These are phyloP conservation scores for Drosophila bunnanda DNA, from an alignment of 2,888 invertebrate species.

Conservation along the genomic window DNA sequence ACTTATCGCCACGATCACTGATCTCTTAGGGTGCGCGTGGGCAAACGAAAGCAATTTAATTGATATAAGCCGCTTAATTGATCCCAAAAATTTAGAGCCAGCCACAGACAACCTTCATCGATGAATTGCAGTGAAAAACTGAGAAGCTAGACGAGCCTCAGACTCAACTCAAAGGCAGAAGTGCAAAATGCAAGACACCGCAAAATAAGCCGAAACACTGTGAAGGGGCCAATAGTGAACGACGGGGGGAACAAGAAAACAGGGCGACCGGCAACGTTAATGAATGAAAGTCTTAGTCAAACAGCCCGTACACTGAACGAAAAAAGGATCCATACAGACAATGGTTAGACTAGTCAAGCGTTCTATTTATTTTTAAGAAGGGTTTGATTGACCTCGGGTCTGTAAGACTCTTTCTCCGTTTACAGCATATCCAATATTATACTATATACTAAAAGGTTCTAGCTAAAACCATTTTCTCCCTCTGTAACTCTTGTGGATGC, in stretches of 20 bases:
- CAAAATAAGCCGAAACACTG: constrained; percentile 18
- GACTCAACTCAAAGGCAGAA: constrained; percentile 21
- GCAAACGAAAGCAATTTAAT: constrained; percentile 14
- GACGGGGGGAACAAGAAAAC: constrained; percentile 28
- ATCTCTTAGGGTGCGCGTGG: constrained; percentile 7
- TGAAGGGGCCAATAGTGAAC: constrained; percentile 12
- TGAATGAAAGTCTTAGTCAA: constrained; percentile 53
- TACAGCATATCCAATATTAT: not conserved
- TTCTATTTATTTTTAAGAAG: not conserved
- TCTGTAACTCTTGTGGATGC: constrained; percentile 57
- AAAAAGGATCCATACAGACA: not conserved
- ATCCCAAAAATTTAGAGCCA: not conserved
- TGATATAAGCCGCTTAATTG: constrained; percentile 44
- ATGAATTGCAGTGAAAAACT: constrained; percentile 40
- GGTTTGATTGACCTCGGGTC: not conserved
- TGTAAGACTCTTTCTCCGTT: not conserved
- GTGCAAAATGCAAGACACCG: constrained; percentile 20
- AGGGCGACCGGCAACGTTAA: constrained; percentile 55
- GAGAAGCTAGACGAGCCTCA: constrained; percentile 24
- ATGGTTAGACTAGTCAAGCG: not conserved
- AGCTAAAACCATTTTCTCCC: not conserved
- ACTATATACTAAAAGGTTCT: not conserved
- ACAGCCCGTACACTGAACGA: constrained; percentile 23
- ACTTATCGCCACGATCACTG: constrained; percentile 2
- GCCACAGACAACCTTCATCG: constrained; percentile 27